Evolutionary conservation across 2,888 invertebrate species (phyloP).

Genomic region (Dimorphilus gyrociliatus): DNA sequence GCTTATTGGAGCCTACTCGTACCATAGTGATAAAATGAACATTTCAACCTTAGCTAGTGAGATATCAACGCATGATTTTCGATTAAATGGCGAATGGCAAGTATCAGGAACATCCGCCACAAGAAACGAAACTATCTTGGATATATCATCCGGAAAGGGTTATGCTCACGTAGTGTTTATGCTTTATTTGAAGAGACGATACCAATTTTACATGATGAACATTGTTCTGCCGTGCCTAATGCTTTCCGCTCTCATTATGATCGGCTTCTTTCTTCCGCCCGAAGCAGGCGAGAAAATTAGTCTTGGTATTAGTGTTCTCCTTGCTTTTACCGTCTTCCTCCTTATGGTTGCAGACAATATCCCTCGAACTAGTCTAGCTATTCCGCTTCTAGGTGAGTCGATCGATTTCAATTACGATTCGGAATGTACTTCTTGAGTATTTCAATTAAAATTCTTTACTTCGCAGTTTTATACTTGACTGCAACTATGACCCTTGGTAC

Average conservation of each 20-base stretch:
- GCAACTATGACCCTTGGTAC: slow-evolving; percentile 13
- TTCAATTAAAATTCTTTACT: no score
- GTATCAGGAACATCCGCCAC: slow-evolving; percentile 8
- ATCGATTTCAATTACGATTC: no score
- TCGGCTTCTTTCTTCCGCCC: slow-evolving; percentile 6
- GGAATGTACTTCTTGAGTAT: no score
- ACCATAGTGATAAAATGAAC: slow-evolving; percentile 11
- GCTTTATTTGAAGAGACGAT: slow-evolving; percentile 8
- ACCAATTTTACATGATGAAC: slow-evolving; percentile 15
- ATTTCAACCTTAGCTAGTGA: slow-evolving; percentile 8
- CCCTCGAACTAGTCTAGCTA: slow-evolving; percentile 13
- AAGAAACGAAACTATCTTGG: slow-evolving; percentile 10
- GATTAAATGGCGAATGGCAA: slow-evolving; percentile 12
- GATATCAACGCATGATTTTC: slow-evolving; percentile 10
- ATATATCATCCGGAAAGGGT: slow-evolving; percentile 8
- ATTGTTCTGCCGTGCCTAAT: slow-evolving; percentile 14
- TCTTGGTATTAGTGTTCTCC: slow-evolving; percentile 13
- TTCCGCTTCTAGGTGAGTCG: slow-evolving; percentile 13
- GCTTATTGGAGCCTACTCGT: slow-evolving; percentile 6
- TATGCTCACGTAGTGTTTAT: slow-evolving; percentile 13
- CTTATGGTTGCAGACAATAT: slow-evolving; percentile 15
- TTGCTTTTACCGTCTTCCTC: slow-evolving; percentile 15
- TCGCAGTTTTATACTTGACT: slow-evolving; percentile 13
- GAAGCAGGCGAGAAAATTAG: slow-evolving; percentile 15
- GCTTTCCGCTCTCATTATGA: slow-evolving; percentile 14